Conservation (phyloP, 1,140 invertebrate genomes). For the Venturia canescens region DNA sequence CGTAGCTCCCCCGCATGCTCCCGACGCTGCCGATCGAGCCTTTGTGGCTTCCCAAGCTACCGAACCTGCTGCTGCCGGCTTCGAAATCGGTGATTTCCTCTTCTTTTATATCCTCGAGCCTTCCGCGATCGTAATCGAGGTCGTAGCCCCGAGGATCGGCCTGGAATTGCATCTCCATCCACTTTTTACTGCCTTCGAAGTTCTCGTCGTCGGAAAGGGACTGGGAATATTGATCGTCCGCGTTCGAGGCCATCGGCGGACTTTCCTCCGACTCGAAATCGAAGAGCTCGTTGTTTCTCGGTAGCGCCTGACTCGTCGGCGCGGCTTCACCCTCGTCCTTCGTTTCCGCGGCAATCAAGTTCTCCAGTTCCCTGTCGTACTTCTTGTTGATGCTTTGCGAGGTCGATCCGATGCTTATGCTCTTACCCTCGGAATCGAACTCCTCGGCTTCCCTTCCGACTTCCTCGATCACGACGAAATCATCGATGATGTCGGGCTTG, state of each 20-base stretch:
- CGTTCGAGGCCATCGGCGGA: slow-evolving; percentile 78
- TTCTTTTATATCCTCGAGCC: slow-evolving; percentile 94
- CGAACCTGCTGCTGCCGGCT: slow-evolving; percentile 86
- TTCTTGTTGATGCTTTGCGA: slow-evolving; percentile 78
- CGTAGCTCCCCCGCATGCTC: slow-evolving; percentile 86
- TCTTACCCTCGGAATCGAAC: slow-evolving; percentile 88
- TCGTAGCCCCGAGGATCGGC: slow-evolving; percentile 84
- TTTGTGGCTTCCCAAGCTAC: slow-evolving; percentile 88
- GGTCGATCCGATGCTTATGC: slow-evolving; percentile 80
- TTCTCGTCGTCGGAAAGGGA: slow-evolving; percentile 76
- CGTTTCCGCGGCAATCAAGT: slow-evolving; percentile 75
- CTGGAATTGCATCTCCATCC: slow-evolving; percentile 92
- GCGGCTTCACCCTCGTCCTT: slow-evolving; percentile 59
- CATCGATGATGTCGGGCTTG: slow-evolving; percentile 89
- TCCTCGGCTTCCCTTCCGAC: slow-evolving; percentile 90
- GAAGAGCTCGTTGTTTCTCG: slow-evolving; percentile 78
- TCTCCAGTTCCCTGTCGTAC: slow-evolving; percentile 86
- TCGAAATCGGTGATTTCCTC: slow-evolving; percentile 91
- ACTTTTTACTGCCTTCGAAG: slow-evolving; percentile 88
- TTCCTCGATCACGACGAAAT: slow-evolving; percentile 92
- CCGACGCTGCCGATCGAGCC: slow-evolving; percentile 87
- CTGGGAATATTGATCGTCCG: slow-evolving; percentile 73
- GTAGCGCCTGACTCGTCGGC: slow-evolving; percentile 54
- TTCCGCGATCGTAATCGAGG: slow-evolving; percentile 83
- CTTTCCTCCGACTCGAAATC: slow-evolving; percentile 88